Evolutionary conservation across 2,797 vertebrate species (phyloP).

Genomic region (Brachyrhaphis roseni): DNA sequence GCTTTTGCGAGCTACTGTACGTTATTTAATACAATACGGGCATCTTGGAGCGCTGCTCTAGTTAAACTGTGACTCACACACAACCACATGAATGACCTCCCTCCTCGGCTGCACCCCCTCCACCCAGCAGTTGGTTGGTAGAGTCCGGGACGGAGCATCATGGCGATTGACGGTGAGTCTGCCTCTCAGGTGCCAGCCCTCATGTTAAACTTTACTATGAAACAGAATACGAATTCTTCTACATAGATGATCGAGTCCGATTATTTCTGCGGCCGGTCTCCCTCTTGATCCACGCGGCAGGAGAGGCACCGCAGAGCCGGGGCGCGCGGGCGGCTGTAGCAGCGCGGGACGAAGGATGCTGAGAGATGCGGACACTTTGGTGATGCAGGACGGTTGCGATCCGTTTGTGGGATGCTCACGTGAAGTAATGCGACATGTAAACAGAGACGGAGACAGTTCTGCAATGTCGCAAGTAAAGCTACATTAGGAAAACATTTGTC

Average conservation of each 20-base stretch:
- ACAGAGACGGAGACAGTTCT: background rate
- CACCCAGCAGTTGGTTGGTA: slow-evolving; percentile 73
- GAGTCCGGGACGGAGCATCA: slow-evolving; percentile 88
- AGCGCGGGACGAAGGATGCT: slow-evolving; percentile 46
- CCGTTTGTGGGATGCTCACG: slow-evolving; percentile 44
- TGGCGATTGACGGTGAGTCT: slow-evolving; percentile 95
- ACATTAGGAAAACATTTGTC: background rate
- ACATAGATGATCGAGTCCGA: background rate
- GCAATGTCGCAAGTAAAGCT: background rate
- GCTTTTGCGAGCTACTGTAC: background rate
- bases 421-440: slow-evolving; percentile 46
- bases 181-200: slow-evolving; percentile 76
- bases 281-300: background rate
- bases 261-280: background rate
- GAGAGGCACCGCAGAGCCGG: slow-evolving; percentile 53
- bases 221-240: background rate
- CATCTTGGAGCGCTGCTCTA: background rate
- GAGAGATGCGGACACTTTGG: slow-evolving; percentile 43
- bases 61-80: background rate
- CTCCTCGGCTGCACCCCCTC: slow-evolving; percentile 44
- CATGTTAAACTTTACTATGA: slow-evolving; percentile 61
- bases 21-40: background rate
- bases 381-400: slow-evolving; percentile 62
- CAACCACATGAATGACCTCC: slow-evolving; percentile 65
- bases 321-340: slow-evolving; percentile 33